phyloP scores from a whole-genome alignment of 2,888 invertebrate species.

The Agonopterix subpropinquella region DNA sequence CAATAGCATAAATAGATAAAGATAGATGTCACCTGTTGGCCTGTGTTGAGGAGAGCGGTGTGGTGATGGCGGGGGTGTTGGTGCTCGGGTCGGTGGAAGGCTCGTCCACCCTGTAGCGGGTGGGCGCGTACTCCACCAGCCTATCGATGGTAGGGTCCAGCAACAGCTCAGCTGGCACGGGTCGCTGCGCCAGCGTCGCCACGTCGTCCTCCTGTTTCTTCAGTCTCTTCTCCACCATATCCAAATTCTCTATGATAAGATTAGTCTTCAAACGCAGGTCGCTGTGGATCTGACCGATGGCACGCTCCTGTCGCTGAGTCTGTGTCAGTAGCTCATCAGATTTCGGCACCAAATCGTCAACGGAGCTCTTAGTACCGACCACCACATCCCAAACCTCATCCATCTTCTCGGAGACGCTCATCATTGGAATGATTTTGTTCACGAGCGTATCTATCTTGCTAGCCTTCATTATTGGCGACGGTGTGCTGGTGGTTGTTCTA shows the following conservation, averaged over 20 bases:
- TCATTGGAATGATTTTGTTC: conserved; percentile 88
- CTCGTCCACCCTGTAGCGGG: conserved; percentile 74
- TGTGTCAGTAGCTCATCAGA: conserved; percentile 90
- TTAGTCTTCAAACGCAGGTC: conserved; percentile 89
- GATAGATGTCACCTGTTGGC: conserved; percentile 64
- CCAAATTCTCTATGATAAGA: conserved; percentile 90
- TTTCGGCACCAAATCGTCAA: conserved; percentile 90
- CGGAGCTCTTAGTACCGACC: conserved; percentile 91
- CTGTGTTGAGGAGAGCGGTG: conserved; percentile 35
- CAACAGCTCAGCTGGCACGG: conserved; percentile 82
- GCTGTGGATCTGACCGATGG: conserved; percentile 89
- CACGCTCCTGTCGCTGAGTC: conserved; percentile 90
- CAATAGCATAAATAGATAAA: conserved; percentile 27
- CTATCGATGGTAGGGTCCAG: conserved; percentile 85
- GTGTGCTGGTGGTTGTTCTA: conserved; percentile 76
- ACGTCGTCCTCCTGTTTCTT: conserved; percentile 92
- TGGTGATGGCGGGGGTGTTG: conserved; percentile 49
- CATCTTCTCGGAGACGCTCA: conserved; percentile 92
- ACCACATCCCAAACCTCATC: conserved; percentile 94
- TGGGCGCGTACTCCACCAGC: conserved; percentile 86
- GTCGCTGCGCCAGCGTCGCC: conserved; percentile 84
- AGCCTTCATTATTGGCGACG: conserved; percentile 74
- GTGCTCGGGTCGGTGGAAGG: conserved; percentile 52
- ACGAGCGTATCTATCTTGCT: conserved; percentile 89
- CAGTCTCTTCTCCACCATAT: conserved; percentile 88